phyloP scores from a whole-genome alignment of 2,113 vertebrate species.

The Sisor rabdophorus region DNA sequence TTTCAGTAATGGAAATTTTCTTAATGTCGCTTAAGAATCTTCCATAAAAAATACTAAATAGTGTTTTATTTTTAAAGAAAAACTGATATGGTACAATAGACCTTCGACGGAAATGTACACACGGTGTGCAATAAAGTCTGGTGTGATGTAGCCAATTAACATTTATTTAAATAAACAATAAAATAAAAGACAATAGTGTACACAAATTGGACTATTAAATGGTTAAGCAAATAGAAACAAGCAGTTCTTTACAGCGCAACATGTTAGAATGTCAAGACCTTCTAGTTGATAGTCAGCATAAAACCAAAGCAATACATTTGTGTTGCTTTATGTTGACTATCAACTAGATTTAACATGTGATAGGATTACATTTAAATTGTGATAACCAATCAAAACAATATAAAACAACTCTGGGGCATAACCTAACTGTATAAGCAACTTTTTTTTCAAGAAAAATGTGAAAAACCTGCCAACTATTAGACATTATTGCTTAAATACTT shows the following conservation, averaged over 20 bases:
- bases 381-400: background rate
- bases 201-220: background rate
- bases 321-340: too few relatives aligned
- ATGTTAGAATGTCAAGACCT: background rate
- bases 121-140: background rate
- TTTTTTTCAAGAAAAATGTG: too few relatives aligned
- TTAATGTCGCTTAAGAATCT: too few relatives aligned
- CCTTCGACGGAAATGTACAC: background rate
- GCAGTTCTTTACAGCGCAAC: background rate
- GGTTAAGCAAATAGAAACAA: background rate
- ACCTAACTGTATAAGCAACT: background rate
- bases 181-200: background rate
- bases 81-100: background rate
- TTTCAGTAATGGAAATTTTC: too few relatives aligned
- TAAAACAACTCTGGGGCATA: background rate
- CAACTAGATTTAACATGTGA: background rate
- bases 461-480: background rate
- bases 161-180: background rate
- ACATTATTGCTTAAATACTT: background rate
- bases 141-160: background rate
- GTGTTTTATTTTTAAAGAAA: background rate
- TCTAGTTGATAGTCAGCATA: background rate
- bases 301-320: constrained; percentile 4
- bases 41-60: too few relatives aligned
- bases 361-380: background rate